These are phyloP conservation scores for Psittacula cyanocephala DNA, from an alignment of 2,113 vertebrate species.

Conservation along the genomic window DNA sequence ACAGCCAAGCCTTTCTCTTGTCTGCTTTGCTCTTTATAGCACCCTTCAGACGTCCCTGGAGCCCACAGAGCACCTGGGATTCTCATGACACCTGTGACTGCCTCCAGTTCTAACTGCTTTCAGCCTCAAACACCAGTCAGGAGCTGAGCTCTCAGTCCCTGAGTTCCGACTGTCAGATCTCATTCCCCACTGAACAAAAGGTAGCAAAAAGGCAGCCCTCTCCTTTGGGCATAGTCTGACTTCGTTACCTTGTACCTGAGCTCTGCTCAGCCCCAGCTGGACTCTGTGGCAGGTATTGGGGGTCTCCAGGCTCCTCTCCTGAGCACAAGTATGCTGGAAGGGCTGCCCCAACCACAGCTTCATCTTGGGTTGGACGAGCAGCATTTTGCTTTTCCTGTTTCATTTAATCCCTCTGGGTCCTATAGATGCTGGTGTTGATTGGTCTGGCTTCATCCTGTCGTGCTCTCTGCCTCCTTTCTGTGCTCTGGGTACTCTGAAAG, in stretches of 20 bases:
- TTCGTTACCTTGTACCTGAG: not conserved
- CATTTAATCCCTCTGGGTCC: not conserved
- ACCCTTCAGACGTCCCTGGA: not conserved
- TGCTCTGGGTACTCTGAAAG: not conserved
- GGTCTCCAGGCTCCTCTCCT: not conserved
- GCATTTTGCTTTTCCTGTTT: not conserved
- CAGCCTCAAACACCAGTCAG: not conserved
- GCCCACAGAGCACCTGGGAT: not conserved
- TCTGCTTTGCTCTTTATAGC: not conserved
- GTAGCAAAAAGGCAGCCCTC: not conserved
- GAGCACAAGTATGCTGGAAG: not conserved
- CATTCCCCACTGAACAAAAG: not conserved
- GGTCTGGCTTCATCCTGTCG: not conserved
- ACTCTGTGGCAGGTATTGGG: not conserved
- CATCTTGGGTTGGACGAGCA: not conserved
- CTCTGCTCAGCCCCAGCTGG: not conserved
- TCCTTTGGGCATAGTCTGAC: not conserved
- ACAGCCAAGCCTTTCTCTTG: not conserved
- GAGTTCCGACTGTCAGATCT: not conserved
- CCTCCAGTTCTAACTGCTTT: not conserved
- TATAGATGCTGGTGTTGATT: fast-evolving
- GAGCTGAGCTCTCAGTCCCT: not conserved
- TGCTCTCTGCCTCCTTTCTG: not conserved
- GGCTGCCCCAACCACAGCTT: not conserved
- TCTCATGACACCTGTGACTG: not conserved